Percentiles rank a stretch among this genome's conserved stretches.
phyloP scores from a whole-genome alignment of 2,113 vertebrate genomes.

The Proteles cristata region DNA sequence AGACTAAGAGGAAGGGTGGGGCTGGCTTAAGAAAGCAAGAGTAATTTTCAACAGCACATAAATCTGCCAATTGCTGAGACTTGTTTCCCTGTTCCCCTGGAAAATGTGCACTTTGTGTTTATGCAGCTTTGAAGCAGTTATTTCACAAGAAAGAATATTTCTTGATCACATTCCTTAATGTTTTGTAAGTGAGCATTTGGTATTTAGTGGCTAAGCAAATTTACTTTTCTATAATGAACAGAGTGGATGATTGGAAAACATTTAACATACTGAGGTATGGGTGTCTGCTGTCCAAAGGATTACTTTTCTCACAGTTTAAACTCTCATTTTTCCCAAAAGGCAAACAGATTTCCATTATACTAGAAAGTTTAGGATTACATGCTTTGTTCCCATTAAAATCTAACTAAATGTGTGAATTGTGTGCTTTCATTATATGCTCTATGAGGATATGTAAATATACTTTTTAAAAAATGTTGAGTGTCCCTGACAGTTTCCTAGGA shows the following conservation, averaged over 20 bases:
- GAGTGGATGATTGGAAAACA: constrained; percentile 59
- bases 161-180: constrained; percentile 66
- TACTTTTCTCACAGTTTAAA: constrained; percentile 63
- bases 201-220: constrained; percentile 72
- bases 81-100: neutral
- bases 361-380: constrained; percentile 29
- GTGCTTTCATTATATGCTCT: neutral
- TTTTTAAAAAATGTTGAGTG: neutral
- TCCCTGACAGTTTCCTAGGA: neutral
- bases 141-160: constrained; percentile 67
- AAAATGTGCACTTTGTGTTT: constrained; percentile 50
- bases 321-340: constrained; percentile 18
- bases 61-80: neutral
- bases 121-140: constrained; percentile 55
- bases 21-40: neutral
- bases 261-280: constrained; percentile 58
- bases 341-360: constrained; percentile 48
- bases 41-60: neutral
- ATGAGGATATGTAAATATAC: neutral
- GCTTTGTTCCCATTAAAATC: constrained; percentile 35
- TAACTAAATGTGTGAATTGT: constrained; percentile 27
- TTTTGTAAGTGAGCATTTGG: constrained; percentile 68
- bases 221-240: constrained; percentile 68
- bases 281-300: constrained; percentile 27
- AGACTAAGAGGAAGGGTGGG: neutral